These are phyloP conservation scores for Gambusia holbrooki DNA, from an alignment of 2,113 vertebrate genomes.

Conservation along the genomic window DNA sequence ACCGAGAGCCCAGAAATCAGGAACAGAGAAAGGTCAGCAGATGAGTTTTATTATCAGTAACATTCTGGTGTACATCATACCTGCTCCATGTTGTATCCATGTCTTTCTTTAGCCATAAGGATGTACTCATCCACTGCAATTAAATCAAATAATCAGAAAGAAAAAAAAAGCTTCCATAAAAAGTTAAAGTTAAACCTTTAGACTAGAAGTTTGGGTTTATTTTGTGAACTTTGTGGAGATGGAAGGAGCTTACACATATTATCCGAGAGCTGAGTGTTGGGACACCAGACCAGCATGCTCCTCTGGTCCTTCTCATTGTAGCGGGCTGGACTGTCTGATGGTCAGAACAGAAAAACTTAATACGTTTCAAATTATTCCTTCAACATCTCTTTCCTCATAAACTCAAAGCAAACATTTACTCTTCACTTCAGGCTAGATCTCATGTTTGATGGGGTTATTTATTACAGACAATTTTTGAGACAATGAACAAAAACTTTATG, in stretches of 20 bases:
- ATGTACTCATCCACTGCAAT: slow-evolving; percentile 97
- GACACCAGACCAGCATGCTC: slow-evolving; percentile 94
- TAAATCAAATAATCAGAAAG: not conserved
- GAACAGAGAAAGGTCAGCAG: not conserved
- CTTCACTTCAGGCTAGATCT: too few species aligned
- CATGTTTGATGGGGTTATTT: too few species aligned
- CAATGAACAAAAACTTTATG: too few species aligned
- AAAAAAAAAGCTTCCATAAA: not conserved
- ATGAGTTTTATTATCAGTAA: not conserved
- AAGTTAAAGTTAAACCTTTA: not conserved
- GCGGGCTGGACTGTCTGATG: slow-evolving; percentile 80
- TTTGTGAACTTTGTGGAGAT: not conserved
- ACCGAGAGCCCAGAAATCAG: not conserved
- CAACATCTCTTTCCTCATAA: too few species aligned
- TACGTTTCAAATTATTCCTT: too few species aligned
- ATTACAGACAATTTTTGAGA: too few species aligned
- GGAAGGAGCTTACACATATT: slow-evolving; percentile 85
- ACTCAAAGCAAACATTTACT: too few species aligned
- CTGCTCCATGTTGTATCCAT: slow-evolving; percentile 99
- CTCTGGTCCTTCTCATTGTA: slow-evolving; percentile 86
- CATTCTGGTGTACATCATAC: slow-evolving; percentile 59
- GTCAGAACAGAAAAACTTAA: not conserved
- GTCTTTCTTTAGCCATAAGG: slow-evolving; percentile 98
- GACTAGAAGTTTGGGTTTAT: slow-evolving; percentile 18
- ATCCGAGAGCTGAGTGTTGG: slow-evolving; percentile 87